These are phyloP conservation scores for Drosophila monieri DNA, from an alignment of 2,888 invertebrate species.

Conservation along the genomic window DNA sequence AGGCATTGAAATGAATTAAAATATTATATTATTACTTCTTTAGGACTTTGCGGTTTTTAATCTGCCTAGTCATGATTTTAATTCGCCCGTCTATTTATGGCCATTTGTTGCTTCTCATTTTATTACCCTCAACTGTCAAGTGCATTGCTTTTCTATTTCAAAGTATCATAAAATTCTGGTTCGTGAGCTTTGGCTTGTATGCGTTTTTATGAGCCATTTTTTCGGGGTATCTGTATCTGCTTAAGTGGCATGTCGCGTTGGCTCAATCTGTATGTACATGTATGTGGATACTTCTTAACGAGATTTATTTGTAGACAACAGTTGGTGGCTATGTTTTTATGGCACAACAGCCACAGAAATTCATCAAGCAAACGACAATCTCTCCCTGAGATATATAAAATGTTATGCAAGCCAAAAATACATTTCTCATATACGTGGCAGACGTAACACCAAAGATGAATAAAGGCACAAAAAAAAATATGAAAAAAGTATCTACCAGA, in stretches of 20 bases:
- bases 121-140: conserved; percentile 51
- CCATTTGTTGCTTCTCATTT: conserved; percentile 45
- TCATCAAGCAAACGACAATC: conserved; percentile 71
- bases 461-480: conserved; percentile 11
- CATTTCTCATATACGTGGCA: conserved; percentile 72
- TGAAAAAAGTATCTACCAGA: conserved; percentile 34
- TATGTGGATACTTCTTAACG: conserved; percentile 62
- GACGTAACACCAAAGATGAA: conserved; percentile 40
- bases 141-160: conserved; percentile 34
- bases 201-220: conserved; percentile 45
- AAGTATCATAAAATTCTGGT: conserved; percentile 29
- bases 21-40: background rate
- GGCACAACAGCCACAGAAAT: conserved; percentile 59
- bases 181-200: conserved; percentile 12
- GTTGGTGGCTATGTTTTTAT: conserved; percentile 72
- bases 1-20: background rate
- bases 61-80: conserved; percentile 12
- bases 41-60: conserved; percentile 8
- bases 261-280: conserved; percentile 17
- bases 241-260: conserved; percentile 41
- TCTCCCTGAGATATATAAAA: conserved; percentile 56
- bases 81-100: conserved; percentile 22
- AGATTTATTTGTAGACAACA: conserved; percentile 78
- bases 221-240: conserved; percentile 39
- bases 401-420: conserved; percentile 82